A percentile compares a stretch with the other conserved stretches of the same genome.
Evolutionary conservation across 1,140 invertebrate species (phyloP).

Genomic region (Melanaphis sacchari): DNA sequence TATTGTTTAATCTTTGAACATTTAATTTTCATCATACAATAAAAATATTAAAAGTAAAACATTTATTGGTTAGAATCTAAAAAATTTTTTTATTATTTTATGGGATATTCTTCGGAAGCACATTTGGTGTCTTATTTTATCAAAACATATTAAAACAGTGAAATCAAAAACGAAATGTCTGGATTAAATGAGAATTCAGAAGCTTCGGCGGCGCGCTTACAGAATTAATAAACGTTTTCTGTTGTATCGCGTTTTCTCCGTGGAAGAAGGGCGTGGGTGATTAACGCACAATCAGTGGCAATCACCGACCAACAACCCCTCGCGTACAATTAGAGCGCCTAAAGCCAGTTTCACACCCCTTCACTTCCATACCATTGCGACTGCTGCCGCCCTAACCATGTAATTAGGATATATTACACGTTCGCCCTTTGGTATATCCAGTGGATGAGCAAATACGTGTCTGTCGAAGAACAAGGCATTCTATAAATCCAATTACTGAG

Average conservation of each 20-base stretch:
- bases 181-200: constrained; percentile 38
- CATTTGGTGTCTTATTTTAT: not conserved
- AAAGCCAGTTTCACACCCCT: constrained; percentile 54
- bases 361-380: not conserved
- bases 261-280: constrained; percentile 38
- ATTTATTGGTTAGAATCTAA: not conserved
- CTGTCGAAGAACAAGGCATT: not conserved
- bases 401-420: constrained; percentile 58
- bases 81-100: not conserved
- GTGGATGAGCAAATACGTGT: constrained; percentile 45
- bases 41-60: not conserved
- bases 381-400: constrained; percentile 11
- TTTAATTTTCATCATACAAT: not conserved
- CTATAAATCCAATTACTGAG: constrained; percentile 30
- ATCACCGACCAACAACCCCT: constrained; percentile 56
- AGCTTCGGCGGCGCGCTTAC: not conserved
- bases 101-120: not conserved
- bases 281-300: constrained; percentile 57
- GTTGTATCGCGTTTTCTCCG: constrained; percentile 39
- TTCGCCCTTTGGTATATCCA: constrained; percentile 19
- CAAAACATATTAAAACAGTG: not conserved
- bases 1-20: not conserved
- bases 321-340: constrained; percentile 53
- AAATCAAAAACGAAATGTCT: constrained; percentile 8
- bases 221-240: constrained; percentile 56